phyloP scores from a whole-genome alignment of 1,140 invertebrate species.

The Drusus annulatus region DNA sequence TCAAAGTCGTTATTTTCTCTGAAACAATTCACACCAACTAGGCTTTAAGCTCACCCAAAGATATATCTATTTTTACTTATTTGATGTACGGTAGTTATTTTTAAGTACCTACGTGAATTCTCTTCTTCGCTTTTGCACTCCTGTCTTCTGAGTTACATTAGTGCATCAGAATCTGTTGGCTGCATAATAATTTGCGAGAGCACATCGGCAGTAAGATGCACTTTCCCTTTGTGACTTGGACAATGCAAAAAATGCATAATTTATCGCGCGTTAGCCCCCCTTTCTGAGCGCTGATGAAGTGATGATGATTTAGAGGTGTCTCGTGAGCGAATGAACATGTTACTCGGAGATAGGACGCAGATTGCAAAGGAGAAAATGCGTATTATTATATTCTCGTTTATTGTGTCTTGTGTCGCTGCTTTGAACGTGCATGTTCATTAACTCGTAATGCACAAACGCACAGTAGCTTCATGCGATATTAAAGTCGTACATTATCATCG shows the following conservation, averaged over 20 bases:
- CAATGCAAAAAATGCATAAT: slow-evolving; percentile 25
- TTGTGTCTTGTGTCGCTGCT: neutral
- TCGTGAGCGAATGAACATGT: slow-evolving; percentile 9
- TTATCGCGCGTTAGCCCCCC: slow-evolving; percentile 3
- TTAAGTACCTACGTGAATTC: too few relatives aligned
- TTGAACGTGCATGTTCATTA: neutral
- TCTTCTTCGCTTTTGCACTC: neutral
- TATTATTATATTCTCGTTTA: neutral
- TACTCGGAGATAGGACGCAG: slow-evolving; percentile 10
- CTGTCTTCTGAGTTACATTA: neutral
- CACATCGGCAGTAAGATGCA: neutral
- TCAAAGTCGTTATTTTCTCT: too few relatives aligned
- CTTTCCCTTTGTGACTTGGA: slow-evolving; percentile 13
- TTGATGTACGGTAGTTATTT: too few relatives aligned
- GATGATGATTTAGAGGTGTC: slow-evolving; percentile 32
- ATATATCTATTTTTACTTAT: too few relatives aligned
- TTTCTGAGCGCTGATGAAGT: slow-evolving; percentile 13
- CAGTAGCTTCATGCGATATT: neutral
- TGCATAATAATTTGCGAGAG: slow-evolving; percentile 18
- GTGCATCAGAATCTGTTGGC: neutral
- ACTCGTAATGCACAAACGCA: neutral
- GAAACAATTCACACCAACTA: too few relatives aligned
- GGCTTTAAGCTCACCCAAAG: too few relatives aligned
- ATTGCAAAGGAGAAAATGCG: slow-evolving; percentile 22
- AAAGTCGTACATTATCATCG: too few relatives aligned